Base-by-base conservation (phyloP, 1,140 invertebrate genomes). In the Diachasmimorpha longicaudata region DNA sequence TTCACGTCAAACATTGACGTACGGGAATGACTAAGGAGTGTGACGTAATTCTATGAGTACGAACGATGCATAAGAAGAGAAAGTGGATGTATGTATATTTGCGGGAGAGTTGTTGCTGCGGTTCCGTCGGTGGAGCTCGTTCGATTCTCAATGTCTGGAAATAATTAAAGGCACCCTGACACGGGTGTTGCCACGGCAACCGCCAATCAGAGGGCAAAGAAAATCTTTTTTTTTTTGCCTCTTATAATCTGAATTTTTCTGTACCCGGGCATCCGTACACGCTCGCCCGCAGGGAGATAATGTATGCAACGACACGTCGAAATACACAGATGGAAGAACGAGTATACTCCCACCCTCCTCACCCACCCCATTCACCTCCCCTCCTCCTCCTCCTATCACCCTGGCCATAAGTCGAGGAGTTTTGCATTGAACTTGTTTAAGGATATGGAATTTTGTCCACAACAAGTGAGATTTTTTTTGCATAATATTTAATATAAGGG, bases 71-170 rank as follows among this genome's bases (percentile, higher is more conserved):
- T 37, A 73, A 37, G 36, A 66, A 72, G 52, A 77, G 39, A 70
- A 74, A 36, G 19, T 37, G 46, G 23, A 75, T 52, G 36, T 70
- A 68, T 70, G 55, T 66, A 69, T 76, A 39, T 71, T 71, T 73
- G 68, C 23, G 58, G n/a, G 52, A 39, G 80, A 80, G 83, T 84
- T 86, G 86, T 86, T 86, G 82, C 81, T 78, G 80, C 79, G 78
- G 79, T 77, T 81, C 46, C 76, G 82, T 80, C 71, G 81, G 80
- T 80, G 79, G 78, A 78, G 85, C 88, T 89, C 85, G 87, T 89
- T 89, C 87, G 88, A 89, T 89, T 89, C 87, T 89, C 88, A 88
- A 87, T 89, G 88, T 89, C 88, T 89, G 88, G 88, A 88, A 89
- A 88, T 89, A 89, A 89, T 89, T 89, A 89, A 86, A 89, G 86